These are phyloP conservation scores for Lepilemur septentrionalis DNA, from an alignment of 2,797 vertebrate species.

Conservation along the genomic window DNA sequence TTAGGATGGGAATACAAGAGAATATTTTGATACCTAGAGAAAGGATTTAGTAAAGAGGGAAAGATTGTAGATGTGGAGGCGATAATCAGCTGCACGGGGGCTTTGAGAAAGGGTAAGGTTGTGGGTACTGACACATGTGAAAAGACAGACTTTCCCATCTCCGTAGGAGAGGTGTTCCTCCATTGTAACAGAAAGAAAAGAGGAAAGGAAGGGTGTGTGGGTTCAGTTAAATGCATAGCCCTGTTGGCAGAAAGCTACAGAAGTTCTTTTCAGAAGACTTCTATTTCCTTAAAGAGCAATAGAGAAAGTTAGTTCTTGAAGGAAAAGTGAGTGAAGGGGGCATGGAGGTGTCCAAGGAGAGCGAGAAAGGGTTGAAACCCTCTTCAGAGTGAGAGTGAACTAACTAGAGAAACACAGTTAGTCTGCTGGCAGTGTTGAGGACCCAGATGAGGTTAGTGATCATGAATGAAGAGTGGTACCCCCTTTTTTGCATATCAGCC, in stretches of 20 bases:
- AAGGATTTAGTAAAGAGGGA: neutral
- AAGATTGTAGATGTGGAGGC: neutral
- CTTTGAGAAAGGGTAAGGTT: neutral
- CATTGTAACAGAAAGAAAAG: neutral
- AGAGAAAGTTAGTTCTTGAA: neutral
- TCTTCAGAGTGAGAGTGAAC: neutral
- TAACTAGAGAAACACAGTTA: neutral
- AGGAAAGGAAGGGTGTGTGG: neutral
- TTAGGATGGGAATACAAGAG: neutral
- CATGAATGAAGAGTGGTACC: neutral
- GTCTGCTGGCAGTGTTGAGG: neutral
- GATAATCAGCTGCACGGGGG: neutral
- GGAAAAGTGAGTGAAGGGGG: neutral
- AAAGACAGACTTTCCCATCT: neutral
- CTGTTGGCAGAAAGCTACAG: neutral
- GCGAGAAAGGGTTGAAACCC: neutral
- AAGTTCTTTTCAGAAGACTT: neutral
- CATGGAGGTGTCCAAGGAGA: neutral
- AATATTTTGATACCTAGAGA: neutral
- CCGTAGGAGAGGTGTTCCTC: neutral
- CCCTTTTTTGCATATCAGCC: neutral
- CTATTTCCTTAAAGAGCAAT: neutral
- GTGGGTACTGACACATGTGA: neutral
- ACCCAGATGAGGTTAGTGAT: neutral
- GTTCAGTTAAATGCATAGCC: neutral